Evolutionary conservation across 2,888 invertebrate genomes (phyloP).

Genomic region (Parthenolecanium corni): DNA sequence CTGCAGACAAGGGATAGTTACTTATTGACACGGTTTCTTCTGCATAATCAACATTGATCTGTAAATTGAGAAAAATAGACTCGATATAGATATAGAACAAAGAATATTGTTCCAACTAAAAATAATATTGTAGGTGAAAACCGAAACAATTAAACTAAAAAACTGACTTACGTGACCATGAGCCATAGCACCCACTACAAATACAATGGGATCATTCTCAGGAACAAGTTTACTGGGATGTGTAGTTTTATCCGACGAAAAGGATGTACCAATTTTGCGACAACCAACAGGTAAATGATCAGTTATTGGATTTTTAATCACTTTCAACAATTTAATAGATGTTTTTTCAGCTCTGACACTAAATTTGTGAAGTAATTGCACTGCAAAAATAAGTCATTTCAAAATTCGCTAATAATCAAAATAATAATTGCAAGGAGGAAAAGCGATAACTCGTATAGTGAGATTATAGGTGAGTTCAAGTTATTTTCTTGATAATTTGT

Average conservation of each 20-base stretch:
- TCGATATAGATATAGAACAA: too few species aligned
- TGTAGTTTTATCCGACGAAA: conserved; percentile 60
- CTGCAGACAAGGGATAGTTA: conserved; percentile 92
- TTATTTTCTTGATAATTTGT: too few species aligned
- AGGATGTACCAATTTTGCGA: conserved; percentile 79
- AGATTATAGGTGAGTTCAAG: too few species aligned
- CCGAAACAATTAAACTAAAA: neutral
- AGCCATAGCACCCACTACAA: conserved; percentile 94
- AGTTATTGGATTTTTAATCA: conserved; percentile 91
- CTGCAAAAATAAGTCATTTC: conserved; percentile 57
- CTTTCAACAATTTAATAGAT: conserved; percentile 79
- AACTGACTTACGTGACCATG: conserved; percentile 69
- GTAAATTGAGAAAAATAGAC: conserved; percentile 33
- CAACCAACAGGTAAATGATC: conserved; percentile 92
- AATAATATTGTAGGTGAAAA: neutral
- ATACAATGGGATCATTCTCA: conserved; percentile 68
- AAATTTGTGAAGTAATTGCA: conserved; percentile 91
- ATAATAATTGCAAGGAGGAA: too few species aligned
- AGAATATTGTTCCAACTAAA: neutral
- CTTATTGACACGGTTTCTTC: conserved; percentile 87
- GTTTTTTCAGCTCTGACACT: conserved; percentile 82
- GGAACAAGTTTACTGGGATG: conserved; percentile 69
- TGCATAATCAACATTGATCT: conserved; percentile 65
- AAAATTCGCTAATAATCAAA: conserved; percentile 33
- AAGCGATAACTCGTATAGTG: too few species aligned